A percentile compares a stretch with the other conserved stretches of the same genome.
Conservation (phyloP, 2,113 vertebrate genomes). For the Callipepla californica region DNA sequence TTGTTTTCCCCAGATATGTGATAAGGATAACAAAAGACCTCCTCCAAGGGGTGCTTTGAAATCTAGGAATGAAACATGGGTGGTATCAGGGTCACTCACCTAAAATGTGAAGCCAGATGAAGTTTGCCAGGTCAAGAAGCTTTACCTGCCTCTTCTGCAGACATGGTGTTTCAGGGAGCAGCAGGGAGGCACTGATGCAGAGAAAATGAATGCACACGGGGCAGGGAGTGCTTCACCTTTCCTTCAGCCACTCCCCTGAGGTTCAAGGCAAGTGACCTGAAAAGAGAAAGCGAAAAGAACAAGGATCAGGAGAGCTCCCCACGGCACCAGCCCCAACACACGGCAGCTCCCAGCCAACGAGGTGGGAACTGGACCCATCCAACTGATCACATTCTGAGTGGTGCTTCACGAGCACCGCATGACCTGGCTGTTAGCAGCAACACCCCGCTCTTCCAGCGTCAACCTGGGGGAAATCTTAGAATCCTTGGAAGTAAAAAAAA, state of each 20-base stretch:
- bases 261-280: not conserved
- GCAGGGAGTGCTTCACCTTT: not conserved
- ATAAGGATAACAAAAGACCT: not conserved
- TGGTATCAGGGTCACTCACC: not conserved
- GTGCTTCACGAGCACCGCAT: accelerated
- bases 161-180: not conserved
- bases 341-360: not conserved
- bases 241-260: not conserved
- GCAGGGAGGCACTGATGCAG: accelerated
- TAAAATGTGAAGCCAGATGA: not conserved
- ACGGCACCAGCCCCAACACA: not conserved
- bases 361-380: not conserved
- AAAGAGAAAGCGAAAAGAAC: not conserved
- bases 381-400: not conserved
- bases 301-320: not conserved
- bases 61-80: not conserved
- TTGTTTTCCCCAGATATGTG: not conserved
- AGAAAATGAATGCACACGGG: not conserved
- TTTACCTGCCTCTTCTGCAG: not conserved
- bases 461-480: not conserved
- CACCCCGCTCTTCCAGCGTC: not conserved
- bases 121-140: not conserved
- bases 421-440: not conserved
- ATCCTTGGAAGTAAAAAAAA: not conserved
- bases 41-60: not conserved